Conservation (phyloP, 2,888 invertebrate genomes). For the Andrena haemorrhoa region DNA sequence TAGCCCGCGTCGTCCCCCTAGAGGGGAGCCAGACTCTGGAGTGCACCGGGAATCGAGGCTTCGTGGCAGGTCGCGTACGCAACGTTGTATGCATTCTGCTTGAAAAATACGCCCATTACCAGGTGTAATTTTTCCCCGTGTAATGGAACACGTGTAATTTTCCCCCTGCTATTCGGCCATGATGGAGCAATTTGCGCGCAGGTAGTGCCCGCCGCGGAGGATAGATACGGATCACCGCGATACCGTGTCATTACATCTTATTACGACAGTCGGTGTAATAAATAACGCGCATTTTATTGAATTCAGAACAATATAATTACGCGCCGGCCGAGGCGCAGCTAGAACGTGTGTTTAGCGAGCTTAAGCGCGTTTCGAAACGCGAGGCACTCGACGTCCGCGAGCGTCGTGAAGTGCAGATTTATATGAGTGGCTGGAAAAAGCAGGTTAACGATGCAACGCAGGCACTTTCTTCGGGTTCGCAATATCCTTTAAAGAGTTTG, state of each 20-base stretch:
- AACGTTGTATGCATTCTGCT: not conserved
- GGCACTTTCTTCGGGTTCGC: not conserved
- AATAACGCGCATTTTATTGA: conserved; percentile 63
- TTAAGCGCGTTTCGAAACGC: conserved; percentile 51
- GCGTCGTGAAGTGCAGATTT: conserved; percentile 39
- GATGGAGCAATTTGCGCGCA: conserved; percentile 56
- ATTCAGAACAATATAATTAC: conserved; percentile 67
- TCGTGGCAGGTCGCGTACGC: not conserved
- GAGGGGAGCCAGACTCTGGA: too few relatives aligned
- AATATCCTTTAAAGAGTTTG: too few relatives aligned
- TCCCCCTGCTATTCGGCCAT: not conserved
- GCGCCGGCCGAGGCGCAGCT: conserved; percentile 18
- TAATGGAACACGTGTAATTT: conserved; percentile 49
- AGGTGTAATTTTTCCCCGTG: conserved; percentile 20
- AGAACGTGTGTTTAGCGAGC: conserved; percentile 51
- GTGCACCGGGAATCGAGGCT: not conserved
- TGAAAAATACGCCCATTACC: conserved; percentile 1
- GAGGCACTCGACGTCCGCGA: conserved; percentile 9
- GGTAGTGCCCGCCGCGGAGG: conserved; percentile 44
- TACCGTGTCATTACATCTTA: conserved; percentile 65
- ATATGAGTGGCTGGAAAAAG: conserved; percentile 42
- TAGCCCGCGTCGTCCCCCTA: conserved; percentile 11
- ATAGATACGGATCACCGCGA: conserved; percentile 54
- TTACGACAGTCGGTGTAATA: conserved; percentile 54
- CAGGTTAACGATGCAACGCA: conserved; percentile 26